These are phyloP conservation scores for Alosa sapidissima DNA, from an alignment of 2,797 vertebrate genomes.

Conservation along the genomic window DNA sequence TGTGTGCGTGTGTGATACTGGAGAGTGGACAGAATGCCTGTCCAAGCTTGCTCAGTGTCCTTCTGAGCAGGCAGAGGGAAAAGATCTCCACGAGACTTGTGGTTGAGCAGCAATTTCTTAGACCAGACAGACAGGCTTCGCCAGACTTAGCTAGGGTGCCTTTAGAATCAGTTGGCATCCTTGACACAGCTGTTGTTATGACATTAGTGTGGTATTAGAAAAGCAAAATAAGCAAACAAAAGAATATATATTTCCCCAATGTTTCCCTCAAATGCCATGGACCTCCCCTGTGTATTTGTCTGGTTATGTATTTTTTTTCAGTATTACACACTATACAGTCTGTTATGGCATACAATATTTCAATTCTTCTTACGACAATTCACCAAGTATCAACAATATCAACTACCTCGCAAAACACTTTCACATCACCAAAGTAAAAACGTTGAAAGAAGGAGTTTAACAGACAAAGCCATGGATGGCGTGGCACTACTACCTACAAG, in stretches of 20 bases:
- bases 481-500: no score
- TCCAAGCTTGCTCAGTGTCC: neutral
- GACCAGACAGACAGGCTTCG: no score
- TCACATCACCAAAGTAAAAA: neutral
- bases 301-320: no score
- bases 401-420: neutral
- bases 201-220: neutral
- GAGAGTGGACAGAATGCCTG: neutral
- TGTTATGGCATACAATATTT: no score
- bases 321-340: no score
- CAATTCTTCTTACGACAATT: no score
- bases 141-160: no score
- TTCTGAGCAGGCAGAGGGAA: neutral
- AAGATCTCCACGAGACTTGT: neutral
- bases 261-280: no score
- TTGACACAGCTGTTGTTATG: neutral
- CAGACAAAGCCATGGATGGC: neutral
- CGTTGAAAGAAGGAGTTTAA: neutral
- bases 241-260: no score
- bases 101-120: no score
- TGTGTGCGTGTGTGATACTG: conserved; percentile 7
- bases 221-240: no score
- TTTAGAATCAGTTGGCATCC: neutral
- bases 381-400: neutral
- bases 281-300: no score